Evolutionary conservation across 2,113 vertebrate genomes (phyloP).

Genomic region (Numida meleagris): DNA sequence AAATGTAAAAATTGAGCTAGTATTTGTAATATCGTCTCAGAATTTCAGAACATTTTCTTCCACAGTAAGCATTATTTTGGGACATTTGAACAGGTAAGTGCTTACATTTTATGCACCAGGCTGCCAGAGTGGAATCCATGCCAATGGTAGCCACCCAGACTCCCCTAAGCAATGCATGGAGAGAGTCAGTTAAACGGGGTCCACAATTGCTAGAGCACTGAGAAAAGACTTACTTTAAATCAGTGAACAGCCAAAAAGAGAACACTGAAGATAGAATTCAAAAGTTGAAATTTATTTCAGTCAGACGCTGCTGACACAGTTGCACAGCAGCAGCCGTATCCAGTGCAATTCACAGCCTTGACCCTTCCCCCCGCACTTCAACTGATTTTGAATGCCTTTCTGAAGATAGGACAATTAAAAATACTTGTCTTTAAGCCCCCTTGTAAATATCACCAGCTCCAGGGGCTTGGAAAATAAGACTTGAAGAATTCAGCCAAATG

Average conservation of each 20-base stretch:
- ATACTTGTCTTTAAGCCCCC: slow-evolving; percentile 28
- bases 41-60: slow-evolving; percentile 5
- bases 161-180: slow-evolving; percentile 61
- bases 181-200: slow-evolving; percentile 50
- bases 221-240: slow-evolving; percentile 17
- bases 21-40: not conserved
- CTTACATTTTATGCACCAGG: slow-evolving; percentile 57
- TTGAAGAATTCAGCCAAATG: slow-evolving; percentile 15
- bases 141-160: slow-evolving; percentile 56
- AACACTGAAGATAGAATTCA: not conserved
- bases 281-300: too few species aligned
- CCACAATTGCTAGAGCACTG: slow-evolving; percentile 3
- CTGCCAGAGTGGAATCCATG: slow-evolving; percentile 65
- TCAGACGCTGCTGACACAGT: not conserved
- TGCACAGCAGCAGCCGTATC: not conserved
- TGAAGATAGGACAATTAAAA: slow-evolving; percentile 30
- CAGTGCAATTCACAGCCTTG: not conserved
- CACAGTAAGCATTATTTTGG: slow-evolving; percentile 40
- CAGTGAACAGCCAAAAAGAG: slow-evolving; percentile 17
- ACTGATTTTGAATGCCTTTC: not conserved
- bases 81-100: slow-evolving; percentile 50
- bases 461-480: not conserved
- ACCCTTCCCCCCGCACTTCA: not conserved
- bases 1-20: not conserved
- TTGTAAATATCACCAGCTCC: not conserved